A percentile compares a stretch with the other conserved stretches of the same genome.
phyloP scores from a whole-genome alignment of 2,113 vertebrate genomes.

The Zosterops pallidus region DNA sequence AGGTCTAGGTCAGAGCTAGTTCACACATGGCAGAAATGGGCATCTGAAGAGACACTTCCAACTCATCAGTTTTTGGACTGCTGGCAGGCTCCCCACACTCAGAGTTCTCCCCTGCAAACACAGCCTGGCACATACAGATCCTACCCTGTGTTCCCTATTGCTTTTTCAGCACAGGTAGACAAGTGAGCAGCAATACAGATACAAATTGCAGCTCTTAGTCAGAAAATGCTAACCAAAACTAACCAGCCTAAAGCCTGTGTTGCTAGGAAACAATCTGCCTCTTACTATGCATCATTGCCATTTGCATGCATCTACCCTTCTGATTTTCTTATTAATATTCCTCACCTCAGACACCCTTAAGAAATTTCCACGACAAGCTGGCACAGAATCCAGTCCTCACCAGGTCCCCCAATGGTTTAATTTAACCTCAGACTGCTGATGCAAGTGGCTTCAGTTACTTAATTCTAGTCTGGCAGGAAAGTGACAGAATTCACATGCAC shows the following conservation, averaged over 20 bases:
- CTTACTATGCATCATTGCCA: background rate
- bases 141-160: background rate
- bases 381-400: background rate
- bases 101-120: background rate
- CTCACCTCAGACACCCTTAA: background rate
- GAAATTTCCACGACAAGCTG: background rate
- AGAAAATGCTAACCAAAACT: slow-evolving; percentile 42
- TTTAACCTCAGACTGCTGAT: background rate
- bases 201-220: slow-evolving; percentile 19
- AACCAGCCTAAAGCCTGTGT: slow-evolving; percentile 21
- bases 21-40: background rate
- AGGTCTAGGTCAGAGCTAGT: background rate
- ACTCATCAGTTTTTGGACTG: background rate
- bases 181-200: background rate
- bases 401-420: background rate
- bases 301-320: background rate
- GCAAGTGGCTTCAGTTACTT: background rate
- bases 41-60: background rate
- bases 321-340: slow-evolving; percentile 35
- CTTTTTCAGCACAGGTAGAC: background rate
- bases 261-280: slow-evolving; percentile 56
- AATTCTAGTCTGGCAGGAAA: background rate
- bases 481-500: background rate
- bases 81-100: background rate
- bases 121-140: background rate